Percentiles rank a stretch among this genome's conserved stretches.
Evolutionary conservation across 2,113 vertebrate genomes (phyloP).

Genomic region (Mustela nigripes): DNA sequence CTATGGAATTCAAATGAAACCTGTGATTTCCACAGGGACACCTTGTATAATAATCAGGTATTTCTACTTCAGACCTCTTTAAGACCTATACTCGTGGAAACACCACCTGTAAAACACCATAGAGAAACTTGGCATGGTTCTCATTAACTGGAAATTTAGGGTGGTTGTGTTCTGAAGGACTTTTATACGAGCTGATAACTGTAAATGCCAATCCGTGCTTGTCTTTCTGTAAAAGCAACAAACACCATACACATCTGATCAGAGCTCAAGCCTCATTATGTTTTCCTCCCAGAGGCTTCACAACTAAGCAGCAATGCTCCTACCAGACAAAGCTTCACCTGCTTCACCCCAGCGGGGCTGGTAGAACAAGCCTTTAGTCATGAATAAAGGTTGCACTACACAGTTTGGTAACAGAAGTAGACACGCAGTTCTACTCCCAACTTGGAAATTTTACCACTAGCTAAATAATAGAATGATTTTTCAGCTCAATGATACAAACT

Average conservation of each 20-base stretch:
- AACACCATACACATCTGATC: background rate
- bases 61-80: background rate
- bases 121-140: background rate
- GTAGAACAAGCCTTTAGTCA: constrained; percentile 31
- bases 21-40: background rate
- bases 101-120: background rate
- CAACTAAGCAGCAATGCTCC: background rate
- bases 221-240: background rate
- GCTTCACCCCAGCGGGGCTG: background rate
- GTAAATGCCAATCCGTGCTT: background rate
- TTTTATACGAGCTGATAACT: background rate
- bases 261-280: background rate
- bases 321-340: background rate
- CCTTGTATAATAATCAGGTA: background rate
- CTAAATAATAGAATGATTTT: background rate
- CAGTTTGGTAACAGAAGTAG: background rate
- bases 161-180: background rate
- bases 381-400: background rate
- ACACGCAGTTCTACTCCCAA: background rate
- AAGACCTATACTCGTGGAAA: background rate
- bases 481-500: background rate
- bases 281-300: background rate
- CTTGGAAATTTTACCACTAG: background rate
- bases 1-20: constrained; percentile 14
- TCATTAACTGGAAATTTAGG: background rate